Percentiles rank a stretch among this genome's conserved stretches.
These are phyloP conservation scores for Scaptomyza cyrtandrae DNA, from an alignment of 2,888 invertebrate species.

Conservation along the genomic window DNA sequence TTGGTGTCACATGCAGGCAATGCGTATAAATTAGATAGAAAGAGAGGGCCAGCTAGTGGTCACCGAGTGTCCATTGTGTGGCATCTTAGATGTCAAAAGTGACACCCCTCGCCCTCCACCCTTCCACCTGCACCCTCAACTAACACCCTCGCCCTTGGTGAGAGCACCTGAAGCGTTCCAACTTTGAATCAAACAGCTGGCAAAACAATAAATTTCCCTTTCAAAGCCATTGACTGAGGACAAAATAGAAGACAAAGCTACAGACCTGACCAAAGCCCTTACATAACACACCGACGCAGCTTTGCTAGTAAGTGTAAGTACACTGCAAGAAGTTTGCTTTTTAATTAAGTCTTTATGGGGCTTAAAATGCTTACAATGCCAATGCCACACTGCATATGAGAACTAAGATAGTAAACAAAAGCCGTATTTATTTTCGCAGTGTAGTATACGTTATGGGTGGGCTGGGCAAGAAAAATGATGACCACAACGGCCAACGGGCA, in stretches of 20 bases:
- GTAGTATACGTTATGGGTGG: conserved; percentile 17
- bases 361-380: no score
- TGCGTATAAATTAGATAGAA: conserved; percentile 81
- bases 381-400: neutral
- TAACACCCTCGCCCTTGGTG: conserved; percentile 15
- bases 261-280: conserved; percentile 29
- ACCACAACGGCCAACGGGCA: conserved; percentile 50
- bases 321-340: neutral
- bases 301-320: conserved; percentile 7
- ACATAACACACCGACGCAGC: conserved; percentile 31
- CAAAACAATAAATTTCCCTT: conserved; percentile 80
- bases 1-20: conserved; percentile 79
- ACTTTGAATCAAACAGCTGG: conserved; percentile 69
- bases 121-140: conserved; percentile 41
- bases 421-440: neutral
- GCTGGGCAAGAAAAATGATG: conserved; percentile 69
- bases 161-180: conserved; percentile 71
- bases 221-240: conserved; percentile 42
- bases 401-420: neutral
- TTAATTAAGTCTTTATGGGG: neutral
- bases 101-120: conserved; percentile 61
- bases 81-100: conserved; percentile 80
- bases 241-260: conserved; percentile 42
- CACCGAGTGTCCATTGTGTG: conserved; percentile 66
- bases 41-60: conserved; percentile 20